phyloP scores from a whole-genome alignment of 2,113 vertebrate species.

The Trichechus manatus region DNA sequence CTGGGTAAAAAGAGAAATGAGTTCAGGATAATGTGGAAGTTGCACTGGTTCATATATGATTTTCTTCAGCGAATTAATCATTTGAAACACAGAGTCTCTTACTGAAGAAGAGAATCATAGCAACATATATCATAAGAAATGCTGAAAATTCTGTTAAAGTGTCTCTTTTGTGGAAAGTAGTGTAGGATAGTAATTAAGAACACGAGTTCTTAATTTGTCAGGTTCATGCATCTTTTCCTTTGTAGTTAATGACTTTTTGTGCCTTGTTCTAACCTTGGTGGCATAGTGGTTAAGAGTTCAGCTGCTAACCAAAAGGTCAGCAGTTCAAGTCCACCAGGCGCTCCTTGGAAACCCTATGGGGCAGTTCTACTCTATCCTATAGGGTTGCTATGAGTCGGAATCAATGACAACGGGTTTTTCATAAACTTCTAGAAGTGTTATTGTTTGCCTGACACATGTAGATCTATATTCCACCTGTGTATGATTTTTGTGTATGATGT shows the following conservation, averaged over 20 bases:
- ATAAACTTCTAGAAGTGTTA: not conserved
- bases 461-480: not conserved
- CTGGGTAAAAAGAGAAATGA: not conserved
- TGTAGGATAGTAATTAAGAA: not conserved
- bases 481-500: not conserved
- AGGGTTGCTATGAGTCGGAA: no score
- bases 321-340: no score
- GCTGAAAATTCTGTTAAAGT: not conserved
- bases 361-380: no score
- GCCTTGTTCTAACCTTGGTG: not conserved
- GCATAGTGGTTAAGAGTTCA: no score
- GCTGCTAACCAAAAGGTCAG: no score
- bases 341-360: no score
- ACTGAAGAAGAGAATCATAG: not conserved
- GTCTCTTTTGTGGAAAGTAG: not conserved
- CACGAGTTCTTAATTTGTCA: not conserved
- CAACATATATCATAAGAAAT: not conserved
- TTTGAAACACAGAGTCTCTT: slow-evolving; percentile 2
- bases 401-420: not conserved
- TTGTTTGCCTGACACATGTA: not conserved
- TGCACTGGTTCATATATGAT: not conserved
- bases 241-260: not conserved
- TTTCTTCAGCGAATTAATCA: not conserved
- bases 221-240: not conserved
- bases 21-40: not conserved